Conservation (phyloP, 1,140 invertebrate species). For the Zaprionus ornatus region DNA sequence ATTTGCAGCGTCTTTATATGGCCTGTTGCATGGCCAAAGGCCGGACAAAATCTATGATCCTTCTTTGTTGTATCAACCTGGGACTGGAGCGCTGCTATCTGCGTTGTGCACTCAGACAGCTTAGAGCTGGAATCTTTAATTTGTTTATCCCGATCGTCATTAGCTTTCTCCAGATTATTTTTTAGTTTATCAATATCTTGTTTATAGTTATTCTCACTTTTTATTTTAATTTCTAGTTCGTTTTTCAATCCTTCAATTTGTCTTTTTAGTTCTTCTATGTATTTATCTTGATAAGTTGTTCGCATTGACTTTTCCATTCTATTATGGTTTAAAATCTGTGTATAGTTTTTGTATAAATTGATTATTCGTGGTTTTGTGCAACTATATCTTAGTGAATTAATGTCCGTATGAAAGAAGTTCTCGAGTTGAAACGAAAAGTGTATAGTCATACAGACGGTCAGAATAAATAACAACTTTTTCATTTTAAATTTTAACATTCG, state of each 20-base stretch:
- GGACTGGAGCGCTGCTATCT: background rate
- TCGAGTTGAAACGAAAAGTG: background rate
- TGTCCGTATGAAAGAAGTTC: too few relatives aligned
- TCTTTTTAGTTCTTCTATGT: background rate
- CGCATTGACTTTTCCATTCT: background rate
- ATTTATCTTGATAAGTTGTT: background rate
- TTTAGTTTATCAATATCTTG: background rate
- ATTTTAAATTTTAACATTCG: background rate
- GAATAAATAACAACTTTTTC: background rate
- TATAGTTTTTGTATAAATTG: too few relatives aligned
- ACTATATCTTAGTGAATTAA: too few relatives aligned
- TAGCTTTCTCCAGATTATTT: background rate
- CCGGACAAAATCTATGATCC: background rate
- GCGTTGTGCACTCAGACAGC: background rate
- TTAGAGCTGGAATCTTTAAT: background rate
- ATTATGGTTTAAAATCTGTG: too few relatives aligned
- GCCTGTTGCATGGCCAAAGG: background rate
- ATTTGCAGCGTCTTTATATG: background rate
- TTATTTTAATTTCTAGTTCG: background rate
- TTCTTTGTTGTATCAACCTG: background rate
- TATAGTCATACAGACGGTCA: background rate
- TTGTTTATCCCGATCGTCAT: background rate
- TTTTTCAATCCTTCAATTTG: background rate
- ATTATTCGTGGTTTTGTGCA: too few relatives aligned
- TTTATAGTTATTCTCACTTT: background rate